Evolutionary conservation across 2,113 vertebrate species (phyloP).

Genomic region (Sapajus apella): DNA sequence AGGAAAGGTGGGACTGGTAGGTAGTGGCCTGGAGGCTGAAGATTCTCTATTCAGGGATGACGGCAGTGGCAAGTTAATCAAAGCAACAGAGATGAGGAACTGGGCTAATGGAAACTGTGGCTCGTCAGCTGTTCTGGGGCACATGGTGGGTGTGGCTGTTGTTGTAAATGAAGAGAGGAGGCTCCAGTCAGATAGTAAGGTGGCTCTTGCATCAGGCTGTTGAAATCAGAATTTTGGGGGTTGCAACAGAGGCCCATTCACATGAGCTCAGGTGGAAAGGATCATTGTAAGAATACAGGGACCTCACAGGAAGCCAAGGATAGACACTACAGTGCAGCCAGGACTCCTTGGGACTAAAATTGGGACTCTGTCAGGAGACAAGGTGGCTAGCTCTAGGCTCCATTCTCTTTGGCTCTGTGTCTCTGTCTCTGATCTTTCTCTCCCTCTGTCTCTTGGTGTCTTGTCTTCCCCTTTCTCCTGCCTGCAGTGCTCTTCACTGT

Average conservation of each 20-base stretch:
- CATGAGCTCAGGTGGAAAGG: background rate
- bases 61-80: background rate
- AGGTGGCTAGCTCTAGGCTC: background rate
- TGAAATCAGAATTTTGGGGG: background rate
- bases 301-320: background rate
- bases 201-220: background rate
- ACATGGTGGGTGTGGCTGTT: background rate
- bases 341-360: background rate
- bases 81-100: background rate
- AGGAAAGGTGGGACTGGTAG: background rate
- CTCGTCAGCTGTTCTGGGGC: background rate
- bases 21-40: background rate
- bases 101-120: background rate
- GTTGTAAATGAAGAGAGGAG: background rate
- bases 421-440: background rate
- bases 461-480: background rate
- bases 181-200: background rate
- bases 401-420: background rate
- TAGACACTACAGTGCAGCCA: too few species aligned
- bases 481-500: background rate
- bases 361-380: background rate
- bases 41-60: background rate
- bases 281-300: background rate
- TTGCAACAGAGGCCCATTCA: background rate
- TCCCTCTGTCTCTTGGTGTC: background rate